Conservation (phyloP, 2,797 vertebrate species). For the Spondyliosoma cantharus region DNA sequence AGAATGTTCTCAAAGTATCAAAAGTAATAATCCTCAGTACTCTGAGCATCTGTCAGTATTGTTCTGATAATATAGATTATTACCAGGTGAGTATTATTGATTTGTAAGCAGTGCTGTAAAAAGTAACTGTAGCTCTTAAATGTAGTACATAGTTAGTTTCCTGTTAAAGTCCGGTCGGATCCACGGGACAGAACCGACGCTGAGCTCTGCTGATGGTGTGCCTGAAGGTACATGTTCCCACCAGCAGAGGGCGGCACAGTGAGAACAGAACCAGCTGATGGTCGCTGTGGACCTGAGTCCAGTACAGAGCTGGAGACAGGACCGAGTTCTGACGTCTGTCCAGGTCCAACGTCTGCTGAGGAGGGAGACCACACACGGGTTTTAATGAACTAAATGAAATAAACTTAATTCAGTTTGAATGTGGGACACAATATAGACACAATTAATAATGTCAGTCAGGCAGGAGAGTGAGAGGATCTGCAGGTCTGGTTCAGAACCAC, state of each 20-base stretch:
- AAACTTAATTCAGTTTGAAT: too few species aligned
- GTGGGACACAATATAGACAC: too few species aligned
- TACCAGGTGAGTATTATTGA: background rate
- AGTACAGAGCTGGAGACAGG: too few species aligned
- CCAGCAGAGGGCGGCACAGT: background rate
- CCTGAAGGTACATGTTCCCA: background rate
- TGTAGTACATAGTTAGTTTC: background rate
- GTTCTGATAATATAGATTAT: background rate
- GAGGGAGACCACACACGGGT: too few species aligned
- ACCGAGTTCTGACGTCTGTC: too few species aligned
- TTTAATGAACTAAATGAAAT: too few species aligned
- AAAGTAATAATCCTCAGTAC: background rate
- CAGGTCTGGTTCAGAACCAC: too few species aligned
- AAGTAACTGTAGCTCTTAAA: background rate
- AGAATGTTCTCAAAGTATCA: background rate
- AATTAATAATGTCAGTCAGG: too few species aligned
- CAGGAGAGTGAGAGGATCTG: too few species aligned
- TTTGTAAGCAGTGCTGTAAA: background rate
- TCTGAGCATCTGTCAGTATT: background rate
- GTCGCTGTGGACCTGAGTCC: too few species aligned
- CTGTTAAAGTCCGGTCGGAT: too few species aligned
- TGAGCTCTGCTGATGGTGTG: background rate
- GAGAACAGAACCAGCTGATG: background rate
- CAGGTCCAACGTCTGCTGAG: too few species aligned
- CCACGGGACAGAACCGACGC: background rate